These are phyloP conservation scores for Danaus plexippus DNA, from an alignment of 1,140 invertebrate species.

Conservation along the genomic window DNA sequence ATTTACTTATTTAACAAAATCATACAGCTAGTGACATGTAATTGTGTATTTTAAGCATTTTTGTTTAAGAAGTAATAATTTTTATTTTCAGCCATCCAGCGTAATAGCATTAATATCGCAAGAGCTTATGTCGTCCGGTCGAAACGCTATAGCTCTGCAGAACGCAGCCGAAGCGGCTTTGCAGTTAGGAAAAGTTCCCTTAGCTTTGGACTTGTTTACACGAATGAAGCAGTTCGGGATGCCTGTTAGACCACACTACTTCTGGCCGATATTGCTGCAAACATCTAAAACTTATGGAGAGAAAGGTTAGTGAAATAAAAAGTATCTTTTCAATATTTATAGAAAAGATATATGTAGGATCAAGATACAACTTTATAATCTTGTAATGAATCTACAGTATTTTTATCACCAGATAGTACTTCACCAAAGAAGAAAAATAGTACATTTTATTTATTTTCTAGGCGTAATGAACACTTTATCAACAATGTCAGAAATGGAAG, in stretches of 20 bases:
- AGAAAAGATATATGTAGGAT: too few species aligned
- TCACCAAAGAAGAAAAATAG: too few species aligned
- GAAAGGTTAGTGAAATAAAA: conserved; percentile 40
- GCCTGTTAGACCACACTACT: conserved; percentile 72
- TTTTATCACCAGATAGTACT: too few species aligned
- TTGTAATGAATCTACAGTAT: too few species aligned
- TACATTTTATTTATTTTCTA: conserved; percentile 16
- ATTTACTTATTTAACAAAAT: too few species aligned
- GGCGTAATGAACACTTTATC: conserved; percentile 69
- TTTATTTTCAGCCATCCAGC: conserved; percentile 44
- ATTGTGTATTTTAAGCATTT: too few species aligned
- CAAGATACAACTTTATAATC: too few species aligned
- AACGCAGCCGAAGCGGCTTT: conserved; percentile 59
- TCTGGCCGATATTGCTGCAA: conserved; percentile 71
- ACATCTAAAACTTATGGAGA: conserved; percentile 56
- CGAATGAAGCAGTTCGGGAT: conserved; percentile 64
- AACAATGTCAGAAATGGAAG: conserved; percentile 65
- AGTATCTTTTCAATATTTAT: too few species aligned
- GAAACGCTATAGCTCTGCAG: conserved; percentile 50
- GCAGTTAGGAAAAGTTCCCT: conserved; percentile 42
- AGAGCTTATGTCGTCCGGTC: conserved; percentile 49
- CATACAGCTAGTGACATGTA: too few species aligned
- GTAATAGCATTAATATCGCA: conserved; percentile 49
- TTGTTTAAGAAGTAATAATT: not conserved
- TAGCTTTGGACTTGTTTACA: conserved; percentile 65